Evolutionary conservation across 2,888 invertebrate species (phyloP).

Genomic region (Hirtodrosophila duncani): DNA sequence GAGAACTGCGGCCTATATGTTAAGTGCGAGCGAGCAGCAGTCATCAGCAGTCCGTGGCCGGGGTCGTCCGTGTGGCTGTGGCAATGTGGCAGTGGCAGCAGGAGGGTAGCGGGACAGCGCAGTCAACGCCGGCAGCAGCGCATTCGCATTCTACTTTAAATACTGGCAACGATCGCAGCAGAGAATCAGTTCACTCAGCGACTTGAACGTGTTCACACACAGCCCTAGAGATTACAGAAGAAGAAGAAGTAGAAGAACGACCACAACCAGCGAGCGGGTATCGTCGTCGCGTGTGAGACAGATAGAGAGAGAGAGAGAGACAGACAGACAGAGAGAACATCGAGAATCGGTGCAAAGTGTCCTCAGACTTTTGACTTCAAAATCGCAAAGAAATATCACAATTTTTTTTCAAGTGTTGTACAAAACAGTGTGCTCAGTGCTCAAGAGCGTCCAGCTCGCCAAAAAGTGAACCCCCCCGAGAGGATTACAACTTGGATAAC

Average conservation of each 20-base stretch:
- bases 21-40: conserved; percentile 38
- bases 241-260: no score
- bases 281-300: no score
- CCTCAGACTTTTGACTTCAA: background rate
- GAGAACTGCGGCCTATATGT: no score
- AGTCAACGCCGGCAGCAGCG: conserved; percentile 36
- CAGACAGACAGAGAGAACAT: background rate
- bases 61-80: background rate
- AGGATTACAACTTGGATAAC: conserved; percentile 42
- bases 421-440: conserved; percentile 5
- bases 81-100: conserved; percentile 7
- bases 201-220: conserved; percentile 74
- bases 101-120: conserved; percentile 10
- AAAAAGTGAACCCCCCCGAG: conserved; percentile 2
- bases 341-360: background rate
- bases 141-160: conserved; percentile 75
- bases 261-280: background rate
- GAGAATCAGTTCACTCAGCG: conserved; percentile 79
- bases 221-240: background rate
- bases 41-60: background rate
- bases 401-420: conserved; percentile 34
- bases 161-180: conserved; percentile 77
- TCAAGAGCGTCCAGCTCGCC: conserved; percentile 40
- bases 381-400: background rate
- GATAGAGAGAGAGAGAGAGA: background rate